Evolutionary conservation across 2,888 invertebrate genomes (phyloP), one percentile per base, ranked within the genome.

Genomic region (Diogma glabrata): DNA sequence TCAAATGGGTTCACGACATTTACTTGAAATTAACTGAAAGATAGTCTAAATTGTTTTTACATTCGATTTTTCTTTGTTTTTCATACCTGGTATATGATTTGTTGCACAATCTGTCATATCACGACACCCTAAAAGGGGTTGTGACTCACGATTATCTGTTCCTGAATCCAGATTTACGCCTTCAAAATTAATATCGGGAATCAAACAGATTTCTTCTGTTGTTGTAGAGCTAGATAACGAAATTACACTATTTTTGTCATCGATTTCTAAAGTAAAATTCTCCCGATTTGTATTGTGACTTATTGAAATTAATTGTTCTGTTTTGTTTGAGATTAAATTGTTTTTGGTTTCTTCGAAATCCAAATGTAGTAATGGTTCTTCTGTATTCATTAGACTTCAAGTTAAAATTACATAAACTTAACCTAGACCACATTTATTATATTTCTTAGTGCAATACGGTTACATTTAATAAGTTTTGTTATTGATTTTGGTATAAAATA

Each of bases 51-150:
- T n/a, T n/a, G n/a, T n/a, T n/a, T n/a, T n/a, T n/a, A n/a, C n/a
- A n/a, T n/a, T n/a, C n/a, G n/a, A n/a, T n/a, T n/a, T n/a, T n/a
- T n/a, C n/a, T n/a, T n/a, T n/a, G n/a, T n/a, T n/a, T n/a, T n/a
- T n/a, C 55, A 60, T 67, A 90, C 92, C 92, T 74, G 88, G 84
- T 71, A 93, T 93, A 65, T 85, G 82, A 70, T 93, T 92, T 64
- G 79, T 86, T 55, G 85, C 80, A 60, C 78, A 74, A 64, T 86
- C 84, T 59, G 83, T 75, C 63, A 73, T 72, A 64, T 84, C 79
- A 67, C 81, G 81, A 73, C 87, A 85, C 72, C 89, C 88, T 50
- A 95, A 78, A 59, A 95, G 82, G 67, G 94, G 94, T 75, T 94
- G 93, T 73, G 88, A 90, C 79, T 95, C 95, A 65, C 91, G 80